These are phyloP conservation scores for Philonicus albiceps DNA, from an alignment of 2,888 invertebrate genomes.

Conservation along the genomic window DNA sequence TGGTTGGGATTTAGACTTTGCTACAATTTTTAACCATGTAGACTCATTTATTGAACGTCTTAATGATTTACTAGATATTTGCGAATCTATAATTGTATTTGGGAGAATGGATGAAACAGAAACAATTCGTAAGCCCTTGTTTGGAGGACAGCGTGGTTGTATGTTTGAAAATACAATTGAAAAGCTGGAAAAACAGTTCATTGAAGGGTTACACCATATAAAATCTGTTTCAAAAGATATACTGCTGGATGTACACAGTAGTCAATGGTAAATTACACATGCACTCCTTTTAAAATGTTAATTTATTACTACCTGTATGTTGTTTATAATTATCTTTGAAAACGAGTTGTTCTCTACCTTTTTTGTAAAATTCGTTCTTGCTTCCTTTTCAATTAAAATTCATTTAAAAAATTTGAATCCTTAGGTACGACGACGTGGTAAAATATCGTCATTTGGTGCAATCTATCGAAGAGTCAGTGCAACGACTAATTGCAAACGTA, in stretches of 20 bases:
- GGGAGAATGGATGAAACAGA: constrained; percentile 81
- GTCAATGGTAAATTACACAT: constrained; percentile 77
- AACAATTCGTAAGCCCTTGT: constrained; percentile 74
- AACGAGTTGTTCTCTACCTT: too few species aligned
- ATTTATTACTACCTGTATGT: constrained; percentile 53
- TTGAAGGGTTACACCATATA: constrained; percentile 69
- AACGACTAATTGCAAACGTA: constrained; percentile 80
- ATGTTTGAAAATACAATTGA: constrained; percentile 74
- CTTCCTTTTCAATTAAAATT: too few species aligned
- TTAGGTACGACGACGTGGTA: constrained; percentile 55
- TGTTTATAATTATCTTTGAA: background rate
- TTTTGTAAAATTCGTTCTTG: too few species aligned
- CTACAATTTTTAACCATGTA: constrained; percentile 85
- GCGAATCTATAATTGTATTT: constrained; percentile 88
- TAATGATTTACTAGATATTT: constrained; percentile 85
- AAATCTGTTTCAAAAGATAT: constrained; percentile 67
- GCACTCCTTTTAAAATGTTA: constrained; percentile 65
- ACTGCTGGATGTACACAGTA: constrained; percentile 80
- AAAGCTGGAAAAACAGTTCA: constrained; percentile 79
- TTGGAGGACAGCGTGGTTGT: constrained; percentile 76
- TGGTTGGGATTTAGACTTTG: constrained; percentile 77
- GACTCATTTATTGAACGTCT: constrained; percentile 87
- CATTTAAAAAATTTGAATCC: too few species aligned
- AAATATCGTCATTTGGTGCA: constrained; percentile 65
- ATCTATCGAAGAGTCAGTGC: constrained; percentile 76